Evolutionary conservation across 2,888 invertebrate genomes (phyloP).

Genomic region (Agrochola macilenta): DNA sequence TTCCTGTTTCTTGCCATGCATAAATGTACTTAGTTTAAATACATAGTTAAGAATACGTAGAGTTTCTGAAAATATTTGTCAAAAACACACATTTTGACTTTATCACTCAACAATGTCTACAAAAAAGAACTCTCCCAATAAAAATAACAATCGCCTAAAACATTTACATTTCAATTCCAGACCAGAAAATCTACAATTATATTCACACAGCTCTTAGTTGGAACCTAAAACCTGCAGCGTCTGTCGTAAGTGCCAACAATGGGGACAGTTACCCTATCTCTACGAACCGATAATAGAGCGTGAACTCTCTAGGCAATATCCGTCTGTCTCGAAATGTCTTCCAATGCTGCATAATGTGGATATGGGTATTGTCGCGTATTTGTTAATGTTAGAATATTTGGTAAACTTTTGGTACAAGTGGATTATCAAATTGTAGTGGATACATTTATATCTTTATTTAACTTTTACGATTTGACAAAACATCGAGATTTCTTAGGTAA

Average conservation of each 20-base stretch:
- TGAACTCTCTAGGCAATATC: conserved; percentile 83
- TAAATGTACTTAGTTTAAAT: not conserved
- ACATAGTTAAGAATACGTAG: not conserved
- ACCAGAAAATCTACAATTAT: conserved; percentile 71
- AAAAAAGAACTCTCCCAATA: conserved; percentile 1
- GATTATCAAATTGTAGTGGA: not conserved
- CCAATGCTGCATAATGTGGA: conserved; percentile 59
- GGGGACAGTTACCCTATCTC: conserved; percentile 83
- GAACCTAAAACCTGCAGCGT: conserved; percentile 73
- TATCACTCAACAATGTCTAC: not conserved
- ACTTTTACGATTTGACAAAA: not conserved
- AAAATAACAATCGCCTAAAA: conserved; percentile 58
- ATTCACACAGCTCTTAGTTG: conserved; percentile 70
- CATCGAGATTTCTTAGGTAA: too few species aligned
- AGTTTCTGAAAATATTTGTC: too few species aligned
- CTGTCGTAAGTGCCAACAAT: conserved; percentile 81
- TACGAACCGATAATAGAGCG: conserved; percentile 85
- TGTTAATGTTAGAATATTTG: conserved; percentile 33
- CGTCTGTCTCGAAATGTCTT: conserved; percentile 75
- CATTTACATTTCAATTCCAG: conserved; percentile 69
- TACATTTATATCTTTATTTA: not conserved
- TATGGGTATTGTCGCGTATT: conserved; percentile 38
- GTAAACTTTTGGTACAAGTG: not conserved
- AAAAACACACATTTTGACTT: not conserved
- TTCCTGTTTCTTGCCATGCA: not conserved